Evolutionary conservation across 1,140 invertebrate genomes (phyloP), one percentile per base, ranked within the genome.

Genomic region (Steinernema feltiae): DNA sequence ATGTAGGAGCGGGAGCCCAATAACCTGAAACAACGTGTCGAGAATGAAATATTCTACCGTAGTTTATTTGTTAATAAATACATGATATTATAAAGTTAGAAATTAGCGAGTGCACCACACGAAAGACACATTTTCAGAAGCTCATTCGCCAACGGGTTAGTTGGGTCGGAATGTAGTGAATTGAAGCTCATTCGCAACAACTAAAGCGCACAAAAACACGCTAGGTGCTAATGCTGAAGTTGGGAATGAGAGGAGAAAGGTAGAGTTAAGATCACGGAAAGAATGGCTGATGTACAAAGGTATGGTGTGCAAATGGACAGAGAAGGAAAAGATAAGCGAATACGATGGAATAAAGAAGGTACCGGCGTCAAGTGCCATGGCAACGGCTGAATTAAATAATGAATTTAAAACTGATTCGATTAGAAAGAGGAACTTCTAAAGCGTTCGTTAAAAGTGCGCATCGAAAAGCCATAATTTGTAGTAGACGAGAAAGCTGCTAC

Each of bases 361-460:
- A 27, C 53, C 53, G 53, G 53, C 53, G 15, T 63, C 12, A 63
- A 63, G 24, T 63, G 53, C 53, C 53, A 63, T 63, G 53, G 53
- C 53, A 63, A 63, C 53, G 53, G 24, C 53, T 63, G 53, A 63
- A 17, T 63, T 27, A n/a, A 46, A 46, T 12, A 46, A n/a, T 63
- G 53, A 63, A 63, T 27, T 63, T 63, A 21, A 12, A 3, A 3
- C 24, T 7, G 12, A 15, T 27, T 41, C 18, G 35, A 41, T 41
- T 41, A 41, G 35, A 7, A 41, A 18, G 35, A 41, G 35, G 35
- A 41, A 46, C 41, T 46, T 46, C 41, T 46, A 46, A 46, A 46
- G 41, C 41, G 7, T 46, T 46, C 41, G 41, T 46, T 46, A 46
- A 46, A 46, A 46, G 41, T n/a, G n/a, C n/a, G 24, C 24, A 63